These are phyloP conservation scores for Entelurus aequoreus DNA, from an alignment of 2,113 vertebrate genomes.

Conservation along the genomic window DNA sequence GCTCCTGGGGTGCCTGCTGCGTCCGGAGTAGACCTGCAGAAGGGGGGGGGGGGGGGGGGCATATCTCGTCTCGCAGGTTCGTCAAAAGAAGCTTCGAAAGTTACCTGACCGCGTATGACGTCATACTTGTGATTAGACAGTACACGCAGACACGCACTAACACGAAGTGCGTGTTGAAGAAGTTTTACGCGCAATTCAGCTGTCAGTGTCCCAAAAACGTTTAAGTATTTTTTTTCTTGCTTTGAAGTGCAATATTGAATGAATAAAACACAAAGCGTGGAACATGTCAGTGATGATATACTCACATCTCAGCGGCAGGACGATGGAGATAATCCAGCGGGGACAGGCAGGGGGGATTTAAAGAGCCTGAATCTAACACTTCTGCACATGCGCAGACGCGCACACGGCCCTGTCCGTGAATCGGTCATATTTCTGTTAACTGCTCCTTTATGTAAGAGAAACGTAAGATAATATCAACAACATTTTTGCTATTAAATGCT, in stretches of 20 bases:
- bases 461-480: not conserved
- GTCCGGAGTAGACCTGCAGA: slow-evolving; percentile 62
- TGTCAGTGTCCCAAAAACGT: no score
- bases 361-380: not conserved
- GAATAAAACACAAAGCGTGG: not conserved
- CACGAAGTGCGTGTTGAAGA: no score
- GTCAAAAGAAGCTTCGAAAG: no score
- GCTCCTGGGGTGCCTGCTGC: slow-evolving; percentile 56
- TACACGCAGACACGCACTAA: no score
- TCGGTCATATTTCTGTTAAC: no score
- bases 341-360: not conserved
- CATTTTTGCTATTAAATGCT: no score
- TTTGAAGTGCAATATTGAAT: not conserved
- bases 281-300: slow-evolving; percentile 20
- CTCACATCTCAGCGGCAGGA: slow-evolving; percentile 57
- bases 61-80: no score
- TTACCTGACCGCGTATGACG: no score
- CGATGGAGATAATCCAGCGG: slow-evolving; percentile 45
- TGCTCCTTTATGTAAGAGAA: not conserved
- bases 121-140: no score
- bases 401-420: no score
- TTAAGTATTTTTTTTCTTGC: no score
- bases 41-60: not conserved
- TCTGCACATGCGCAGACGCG: not conserved
- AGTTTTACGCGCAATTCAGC: no score